These are phyloP conservation scores for Nothobranchius furzeri DNA, from an alignment of 2,113 vertebrate species.

Conservation along the genomic window DNA sequence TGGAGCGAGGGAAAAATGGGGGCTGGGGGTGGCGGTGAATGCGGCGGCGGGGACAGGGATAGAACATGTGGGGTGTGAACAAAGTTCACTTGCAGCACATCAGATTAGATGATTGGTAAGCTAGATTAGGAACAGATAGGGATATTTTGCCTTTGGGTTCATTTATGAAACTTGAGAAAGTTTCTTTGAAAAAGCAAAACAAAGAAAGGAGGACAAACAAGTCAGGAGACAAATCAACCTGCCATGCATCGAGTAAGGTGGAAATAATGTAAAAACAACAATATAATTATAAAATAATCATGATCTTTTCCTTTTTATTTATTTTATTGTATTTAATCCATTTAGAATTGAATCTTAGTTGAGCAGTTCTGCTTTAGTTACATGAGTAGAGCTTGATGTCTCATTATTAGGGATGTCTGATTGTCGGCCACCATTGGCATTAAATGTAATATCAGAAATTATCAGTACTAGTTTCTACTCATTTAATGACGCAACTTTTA, in stretches of 20 bases:
- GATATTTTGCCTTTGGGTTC: slow-evolving; percentile 57
- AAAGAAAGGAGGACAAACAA: background rate
- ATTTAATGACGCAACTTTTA: background rate
- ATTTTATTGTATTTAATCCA: background rate
- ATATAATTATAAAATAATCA: too few species aligned
- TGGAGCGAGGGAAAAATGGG: slow-evolving; percentile 22
- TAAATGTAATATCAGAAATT: too few species aligned
- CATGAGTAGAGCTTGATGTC: background rate
- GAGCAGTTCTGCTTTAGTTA: too few species aligned
- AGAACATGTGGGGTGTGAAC: slow-evolving; percentile 48
- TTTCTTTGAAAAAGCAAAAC: slow-evolving; percentile 23
- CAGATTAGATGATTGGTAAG: slow-evolving; percentile 66
- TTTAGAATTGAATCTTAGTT: too few species aligned
- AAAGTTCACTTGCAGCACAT: slow-evolving; percentile 60
- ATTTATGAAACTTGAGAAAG: slow-evolving; percentile 51
- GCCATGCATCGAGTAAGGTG: background rate
- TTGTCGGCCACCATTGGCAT: too few species aligned
- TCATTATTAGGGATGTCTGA: background rate
- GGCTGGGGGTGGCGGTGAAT: slow-evolving; percentile 13
- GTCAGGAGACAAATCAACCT: background rate
- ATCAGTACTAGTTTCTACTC: background rate
- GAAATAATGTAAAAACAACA: too few species aligned
- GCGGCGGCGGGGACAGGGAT: slow-evolving; percentile 33
- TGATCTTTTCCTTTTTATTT: background rate
- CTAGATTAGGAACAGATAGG: slow-evolving; percentile 63